phyloP scores from a whole-genome alignment of 2,888 invertebrate species.

The Clusia tigrina region DNA sequence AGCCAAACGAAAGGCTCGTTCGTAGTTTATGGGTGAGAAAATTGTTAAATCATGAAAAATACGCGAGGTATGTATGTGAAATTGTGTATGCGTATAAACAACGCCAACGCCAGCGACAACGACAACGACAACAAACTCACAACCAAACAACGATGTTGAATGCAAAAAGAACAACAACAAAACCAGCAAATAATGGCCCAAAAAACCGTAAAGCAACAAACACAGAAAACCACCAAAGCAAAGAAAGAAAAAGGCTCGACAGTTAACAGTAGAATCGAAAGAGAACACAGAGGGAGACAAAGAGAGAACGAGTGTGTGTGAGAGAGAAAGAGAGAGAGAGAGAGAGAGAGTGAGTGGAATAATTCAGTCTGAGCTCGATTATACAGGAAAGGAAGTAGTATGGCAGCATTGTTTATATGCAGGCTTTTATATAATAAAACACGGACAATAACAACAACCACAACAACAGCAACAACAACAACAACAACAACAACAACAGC shows the following conservation, averaged over 20 bases:
- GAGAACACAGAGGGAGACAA: too few relatives aligned
- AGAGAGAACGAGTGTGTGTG: not conserved
- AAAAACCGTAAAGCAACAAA: not conserved
- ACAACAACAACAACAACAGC: not conserved
- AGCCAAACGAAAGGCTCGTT: not conserved
- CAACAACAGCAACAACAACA: not conserved
- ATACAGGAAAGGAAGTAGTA: slow-evolving; percentile 5
- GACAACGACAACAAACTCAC: not conserved
- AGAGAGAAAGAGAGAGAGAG: slow-evolving; percentile 13
- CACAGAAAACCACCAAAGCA: not conserved
- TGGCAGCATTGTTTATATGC: not conserved
- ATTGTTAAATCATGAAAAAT: slow-evolving; percentile 6
- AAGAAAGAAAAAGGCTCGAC: not conserved
- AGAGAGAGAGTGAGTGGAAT: not conserved
- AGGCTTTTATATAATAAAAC: not conserved
- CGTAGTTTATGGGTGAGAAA: slow-evolving; percentile 11
- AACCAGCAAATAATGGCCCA: not conserved
- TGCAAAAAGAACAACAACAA: not conserved
- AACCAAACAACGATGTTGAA: not conserved
- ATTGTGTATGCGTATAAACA: not conserved
- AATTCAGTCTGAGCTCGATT: too few relatives aligned
- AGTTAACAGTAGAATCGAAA: not conserved
- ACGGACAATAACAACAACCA: not conserved
- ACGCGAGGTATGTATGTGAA: slow-evolving; percentile 1
- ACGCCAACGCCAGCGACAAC: not conserved